phyloP scores from a whole-genome alignment of 2,888 invertebrate genomes.

The Willowsia nigromaculata region DNA sequence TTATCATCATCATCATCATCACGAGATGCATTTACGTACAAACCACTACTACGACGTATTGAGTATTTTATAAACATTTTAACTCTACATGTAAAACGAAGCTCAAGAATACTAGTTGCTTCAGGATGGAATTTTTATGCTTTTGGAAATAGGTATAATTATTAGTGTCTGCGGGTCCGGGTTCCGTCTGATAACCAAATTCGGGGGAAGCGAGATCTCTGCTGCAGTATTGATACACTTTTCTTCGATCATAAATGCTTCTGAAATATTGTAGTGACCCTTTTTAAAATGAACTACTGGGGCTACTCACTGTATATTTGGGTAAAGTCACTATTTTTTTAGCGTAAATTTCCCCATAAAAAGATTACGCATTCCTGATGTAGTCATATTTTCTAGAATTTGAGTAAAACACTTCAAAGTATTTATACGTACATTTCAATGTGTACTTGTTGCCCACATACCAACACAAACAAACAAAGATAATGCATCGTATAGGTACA shows the following conservation, averaged over 20 bases:
- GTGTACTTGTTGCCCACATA: slow-evolving; percentile 5
- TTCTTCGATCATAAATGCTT: background rate
- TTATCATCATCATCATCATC: slow-evolving; percentile 9
- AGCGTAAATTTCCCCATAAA: slow-evolving; percentile 61
- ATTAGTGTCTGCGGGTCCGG: background rate
- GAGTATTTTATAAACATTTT: slow-evolving; percentile 8
- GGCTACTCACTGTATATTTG: background rate
- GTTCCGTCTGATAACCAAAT: background rate
- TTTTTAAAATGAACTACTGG: background rate
- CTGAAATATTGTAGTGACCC: background rate
- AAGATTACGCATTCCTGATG: slow-evolving; percentile 55
- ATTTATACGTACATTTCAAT: slow-evolving; percentile 2
- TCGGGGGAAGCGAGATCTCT: background rate
- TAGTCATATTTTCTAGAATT: slow-evolving; percentile 54
- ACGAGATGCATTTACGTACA: slow-evolving; percentile 12
- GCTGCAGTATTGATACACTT: background rate
- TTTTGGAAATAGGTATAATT: slow-evolving; percentile 17
- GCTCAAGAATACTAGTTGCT: no score
- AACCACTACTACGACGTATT: background rate
- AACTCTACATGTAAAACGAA: no score
- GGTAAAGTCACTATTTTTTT: background rate
- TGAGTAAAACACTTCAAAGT: slow-evolving; percentile 41
- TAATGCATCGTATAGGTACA: slow-evolving; percentile 26
- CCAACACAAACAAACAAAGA: slow-evolving; percentile 9
- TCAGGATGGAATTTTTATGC: background rate